Evolutionary conservation across 1,140 invertebrate species (phyloP), one percentile per base, ranked within the genome.

Genomic region (Saccostrea cuccullata): DNA sequence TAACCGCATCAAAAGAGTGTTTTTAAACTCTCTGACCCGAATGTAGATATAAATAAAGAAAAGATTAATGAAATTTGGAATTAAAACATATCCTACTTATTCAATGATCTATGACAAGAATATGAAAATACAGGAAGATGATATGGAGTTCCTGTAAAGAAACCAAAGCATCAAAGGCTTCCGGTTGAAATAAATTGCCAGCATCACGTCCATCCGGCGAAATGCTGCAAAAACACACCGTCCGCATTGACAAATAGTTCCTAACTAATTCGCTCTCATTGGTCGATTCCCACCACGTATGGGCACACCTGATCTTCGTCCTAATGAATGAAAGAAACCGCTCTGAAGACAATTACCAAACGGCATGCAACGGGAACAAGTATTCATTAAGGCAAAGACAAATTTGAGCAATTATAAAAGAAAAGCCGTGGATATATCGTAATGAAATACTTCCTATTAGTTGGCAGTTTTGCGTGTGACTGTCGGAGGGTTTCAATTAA

Each of bases 361-460:
- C 26, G 26, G 70, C 70, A 77, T 77, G 70, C 70, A 30, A 77
- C 30, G 26, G 12, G 70, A 77, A 77, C 70, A 77, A 77, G 30
- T 26, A 26, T 30, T 77, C 70, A 77, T 77, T 77, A 77, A 77
- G 15, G 11, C 70, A 77, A 36, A 77, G 70, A 77, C 70, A 77
- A 77, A 77, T 77, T 77, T 77, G 23, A 77, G 70, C 70, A 77
- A 77, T 77, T 77, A 77, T 77, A 8, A 77, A 77, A 77, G 70
- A 77, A 77, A 77, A 77, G 70, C 70, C 70, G 70, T 40, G 30
- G 23, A 77, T 30, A 77, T 77, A 77, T 77, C 70, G 23, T 77
- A 77, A 77, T 77, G 70, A 77, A 77, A 77, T 36, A 36, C 70
- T 77, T 77, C 70, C 70, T 77, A 77, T 77, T 77, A 30, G 70